Evolutionary conservation across 1,140 invertebrate species (phyloP), one percentile per base, ranked within the genome.

Genomic region (Saccostrea cuccullata): DNA sequence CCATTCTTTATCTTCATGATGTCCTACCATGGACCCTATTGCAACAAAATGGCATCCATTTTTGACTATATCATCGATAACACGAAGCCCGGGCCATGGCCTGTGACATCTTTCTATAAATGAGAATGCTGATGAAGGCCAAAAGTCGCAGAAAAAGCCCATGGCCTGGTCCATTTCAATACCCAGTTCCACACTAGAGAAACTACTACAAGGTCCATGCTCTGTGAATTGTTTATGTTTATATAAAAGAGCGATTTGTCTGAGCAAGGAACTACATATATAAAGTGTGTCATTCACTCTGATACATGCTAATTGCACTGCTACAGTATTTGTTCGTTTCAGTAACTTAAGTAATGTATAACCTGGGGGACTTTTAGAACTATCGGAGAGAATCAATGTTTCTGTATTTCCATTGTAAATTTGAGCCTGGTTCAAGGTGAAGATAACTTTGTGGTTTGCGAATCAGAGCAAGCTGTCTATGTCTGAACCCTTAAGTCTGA

Each of bases 31-130:
- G 9, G 9, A 3, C 20, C 87, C 87, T 9, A 73, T 36, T 1
- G 87, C 82, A 1, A 88, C 83, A 73, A 88, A 88, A 26, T 77
- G 83, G 26, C 82, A 58, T 9, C 87, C 87, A 56, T 84, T 36
- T 64, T 23, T 64, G 15, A 64, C 13, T 6, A 64, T 64, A 64
- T 64, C 60, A 8, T 64, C 15, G 60, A 64, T 23, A 64, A 64
- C 60, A 17, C 5, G 60, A 64, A 23, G 5, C n/a, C 17, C 17
- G 5, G 17, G 60, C 60, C 60, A 64, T 64, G 17, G 47, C 47
- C 1, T 15, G 60, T 64, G 60, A 64, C 60, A 64, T 64, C 60
- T 64, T 17, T 64, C 60, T 15, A 64, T 64, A 17, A 17, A 64
- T 64, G 60, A 64, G 60, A 23, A 64, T 9, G 60, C 60, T 20